A percentile compares a stretch with the other conserved stretches of the same genome.
Conservation (phyloP, 2,113 vertebrate genomes). For the Bambusicola thoracicus region DNA sequence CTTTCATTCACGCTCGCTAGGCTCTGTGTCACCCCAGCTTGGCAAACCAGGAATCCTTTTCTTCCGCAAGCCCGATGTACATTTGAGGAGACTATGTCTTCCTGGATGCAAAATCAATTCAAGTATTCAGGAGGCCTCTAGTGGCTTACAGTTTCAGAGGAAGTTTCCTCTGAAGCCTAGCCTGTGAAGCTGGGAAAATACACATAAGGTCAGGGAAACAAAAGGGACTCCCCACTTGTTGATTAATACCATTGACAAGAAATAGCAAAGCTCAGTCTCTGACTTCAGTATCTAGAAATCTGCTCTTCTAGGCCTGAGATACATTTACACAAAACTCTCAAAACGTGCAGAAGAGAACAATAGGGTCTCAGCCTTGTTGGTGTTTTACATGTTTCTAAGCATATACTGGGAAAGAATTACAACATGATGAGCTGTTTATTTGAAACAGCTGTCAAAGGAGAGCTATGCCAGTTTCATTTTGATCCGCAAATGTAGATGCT, state of each 20-base stretch:
- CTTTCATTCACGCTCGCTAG: constrained; percentile 39
- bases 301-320: constrained; percentile 16
- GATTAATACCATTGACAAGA: constrained; percentile 35
- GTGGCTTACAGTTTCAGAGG: constrained; percentile 71
- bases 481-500: constrained; percentile 49
- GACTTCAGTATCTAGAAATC: constrained; percentile 58
- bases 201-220: neutral
- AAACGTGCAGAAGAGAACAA: constrained; percentile 52
- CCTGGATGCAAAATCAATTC: constrained; percentile 75
- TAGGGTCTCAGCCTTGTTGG: constrained; percentile 15
- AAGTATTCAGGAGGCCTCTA: constrained; percentile 76
- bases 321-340: constrained; percentile 25
- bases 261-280: constrained; percentile 28
- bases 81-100: constrained; percentile 73
- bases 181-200: neutral
- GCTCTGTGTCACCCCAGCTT: constrained; percentile 44
- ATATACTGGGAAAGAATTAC: constrained; percentile 59
- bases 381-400: constrained; percentile 54
- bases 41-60: constrained; percentile 50
- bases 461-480: constrained; percentile 61
- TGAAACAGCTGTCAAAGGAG: constrained; percentile 62
- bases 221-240: constrained; percentile 33
- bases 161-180: constrained; percentile 67
- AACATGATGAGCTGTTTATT: constrained; percentile 56
- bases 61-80: constrained; percentile 54